Base-by-base conservation (phyloP, 1,140 invertebrate species). In the Oryctes rhinoceros region DNA sequence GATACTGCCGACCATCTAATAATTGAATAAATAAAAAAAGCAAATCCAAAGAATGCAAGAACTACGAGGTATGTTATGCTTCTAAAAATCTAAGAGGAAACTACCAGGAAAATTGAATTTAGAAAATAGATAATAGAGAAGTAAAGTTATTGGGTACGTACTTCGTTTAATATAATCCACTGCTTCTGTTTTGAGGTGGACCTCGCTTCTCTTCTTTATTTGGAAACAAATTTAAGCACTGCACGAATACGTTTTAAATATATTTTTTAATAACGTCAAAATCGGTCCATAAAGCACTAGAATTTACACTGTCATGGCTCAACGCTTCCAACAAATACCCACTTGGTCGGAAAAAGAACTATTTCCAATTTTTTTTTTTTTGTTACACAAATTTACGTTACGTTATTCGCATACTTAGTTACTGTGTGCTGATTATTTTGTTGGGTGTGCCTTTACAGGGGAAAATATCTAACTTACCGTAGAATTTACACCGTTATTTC, bases 221-320 rank as follows among this genome's bases (percentile, higher is more conserved):
- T 49, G 11, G 11, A 24, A 30, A 53, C 49, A 10, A 35, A 35
- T 49, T 30, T 47, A 18, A 5, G 30, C 74, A 76, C 74, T 76
- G 30, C 77, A 81, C 65, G 76, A 49, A 74, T 78, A 24, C 13
- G 53, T 78, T 82, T 82, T 67, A 79, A 81, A 76, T 80, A 11
- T 67, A 48, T 53, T 10, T 53, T 53, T 53, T 53, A 53, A 53
- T 81, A 83, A 81, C 81, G 80, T 81, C 82, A 82, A 77, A 24
- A 83, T 65, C 71, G 81, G 80, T 82, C 81, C 80, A 76, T 80
- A 80, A 48, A 82, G 75, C 83, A 84, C 83, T 84, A 81, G 62
- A 82, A 82, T 82, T 84, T 82, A 84, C 83, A 83, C 83, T 82
- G 82, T 83, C 83, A 84, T 84, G 83, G 83, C 83, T 84, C 77